phyloP scores from a whole-genome alignment of 2,797 vertebrate species.

The Dendrocincla tyrannina region DNA sequence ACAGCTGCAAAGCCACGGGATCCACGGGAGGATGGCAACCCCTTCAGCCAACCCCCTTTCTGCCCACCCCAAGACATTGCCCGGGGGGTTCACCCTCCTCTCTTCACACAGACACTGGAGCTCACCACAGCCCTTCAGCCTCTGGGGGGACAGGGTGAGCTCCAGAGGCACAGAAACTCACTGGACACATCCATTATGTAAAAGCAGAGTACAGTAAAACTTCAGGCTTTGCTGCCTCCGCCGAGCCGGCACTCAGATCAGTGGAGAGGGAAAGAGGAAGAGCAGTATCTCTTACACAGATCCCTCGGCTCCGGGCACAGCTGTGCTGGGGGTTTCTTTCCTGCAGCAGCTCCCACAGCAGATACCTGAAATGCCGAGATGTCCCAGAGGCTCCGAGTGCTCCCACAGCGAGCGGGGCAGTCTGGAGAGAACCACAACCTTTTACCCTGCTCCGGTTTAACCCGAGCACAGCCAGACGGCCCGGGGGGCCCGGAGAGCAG shows the following conservation, averaged over 20 bases:
- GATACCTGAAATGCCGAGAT: neutral
- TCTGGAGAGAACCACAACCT: neutral
- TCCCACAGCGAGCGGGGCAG: neutral
- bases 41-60: neutral
- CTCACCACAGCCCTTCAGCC: neutral
- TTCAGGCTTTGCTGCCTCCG: neutral
- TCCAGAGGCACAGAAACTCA: neutral
- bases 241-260: neutral
- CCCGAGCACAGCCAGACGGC: accelerated
- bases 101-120: accelerated
- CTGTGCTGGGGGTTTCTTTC: slow-evolving; percentile 17
- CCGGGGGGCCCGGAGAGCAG: neutral
- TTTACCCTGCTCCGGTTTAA: no score
- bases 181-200: neutral
- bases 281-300: neutral
- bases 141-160: accelerated
- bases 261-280: neutral
- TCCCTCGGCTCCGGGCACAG: neutral
- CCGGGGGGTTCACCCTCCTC: neutral
- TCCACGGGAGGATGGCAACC: accelerated
- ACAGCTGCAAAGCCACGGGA: neutral
- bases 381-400: neutral
- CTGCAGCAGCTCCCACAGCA: slow-evolving; percentile 11
- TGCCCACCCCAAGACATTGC: neutral
- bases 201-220: accelerated